Base-by-base conservation (phyloP, 1,140 invertebrate genomes). In the Melipona quadrifasciata region DNA sequence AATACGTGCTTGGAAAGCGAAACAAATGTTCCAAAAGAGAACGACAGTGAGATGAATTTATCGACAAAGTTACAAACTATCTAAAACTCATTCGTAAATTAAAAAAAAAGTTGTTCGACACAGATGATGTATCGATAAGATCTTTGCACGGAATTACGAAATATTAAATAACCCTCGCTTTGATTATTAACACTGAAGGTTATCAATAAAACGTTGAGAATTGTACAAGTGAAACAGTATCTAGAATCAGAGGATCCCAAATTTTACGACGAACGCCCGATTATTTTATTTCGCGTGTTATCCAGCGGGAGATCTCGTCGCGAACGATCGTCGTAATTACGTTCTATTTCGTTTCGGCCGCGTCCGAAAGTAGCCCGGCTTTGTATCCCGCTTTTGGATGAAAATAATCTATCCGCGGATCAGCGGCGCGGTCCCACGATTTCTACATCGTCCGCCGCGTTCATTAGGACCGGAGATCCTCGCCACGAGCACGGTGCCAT, bases 311-410 rank as follows among this genome's bases (percentile, higher is more conserved):
- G 31, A 83, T 77, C 80, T 64, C 47, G 11, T 2, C 21, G 31
- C 61, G 21, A 10, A 65, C 19, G 53, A 31, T 39, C 47, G 27
- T 27, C 68, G 31, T 84, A 80, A 84, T 84, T 80, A 51, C 82
- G n/a, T 72, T 73, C 82, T 31, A 80, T 27, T 73, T 84, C 17
- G 70, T 73, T 64, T 12, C 1, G 31, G 17, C 21, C 67, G 55
- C 57, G 19, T 80, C 77, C 47, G 73, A 80, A 80, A 72, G 82
- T 84, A 73, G 77, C 77, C 82, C 82, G 58, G 17, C 82, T 73
- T 73, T 84, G 82, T 84, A 80, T 24, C 82, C 82, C 77, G 77
- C 82, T 73, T 84, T 84, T 84, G 82, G 82, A 80, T 80, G 77
- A 31, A 57, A 80, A 73, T 84, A 84, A 84, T 84, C 82, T 84